Evolutionary conservation across 1,140 invertebrate genomes (phyloP).

Genomic region (Phymastichus coffea): DNA sequence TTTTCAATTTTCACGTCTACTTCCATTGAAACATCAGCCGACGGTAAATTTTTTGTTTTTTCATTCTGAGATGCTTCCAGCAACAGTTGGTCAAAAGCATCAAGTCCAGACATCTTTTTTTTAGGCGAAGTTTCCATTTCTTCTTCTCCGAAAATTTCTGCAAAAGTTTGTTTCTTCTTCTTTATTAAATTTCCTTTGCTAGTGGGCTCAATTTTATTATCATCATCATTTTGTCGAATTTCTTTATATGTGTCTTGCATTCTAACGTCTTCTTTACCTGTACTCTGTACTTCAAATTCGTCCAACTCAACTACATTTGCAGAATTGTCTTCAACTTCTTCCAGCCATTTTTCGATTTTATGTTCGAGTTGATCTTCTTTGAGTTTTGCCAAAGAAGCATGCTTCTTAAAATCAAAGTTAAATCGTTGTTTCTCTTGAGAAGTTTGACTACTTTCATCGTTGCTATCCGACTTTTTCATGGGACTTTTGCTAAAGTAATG

Average conservation of each 20-base stretch:
- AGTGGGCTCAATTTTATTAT: neutral
- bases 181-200: neutral
- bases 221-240: neutral
- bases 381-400: slow-evolving; percentile 22
- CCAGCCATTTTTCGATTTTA: slow-evolving; percentile 39
- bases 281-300: slow-evolving; percentile 2
- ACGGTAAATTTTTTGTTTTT: too few relatives aligned
- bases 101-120: slow-evolving; percentile 16
- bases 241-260: neutral
- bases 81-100: slow-evolving; percentile 23
- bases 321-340: slow-evolving; percentile 32
- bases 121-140: slow-evolving; percentile 1
- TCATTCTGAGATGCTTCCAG: slow-evolving; percentile 9
- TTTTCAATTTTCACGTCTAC: slow-evolving; percentile 1
- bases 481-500: slow-evolving; percentile 29
- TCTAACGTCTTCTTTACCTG: slow-evolving; percentile 14
- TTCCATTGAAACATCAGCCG: slow-evolving; percentile 10
- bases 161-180: slow-evolving; percentile 24
- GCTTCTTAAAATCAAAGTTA: slow-evolving; percentile 22
- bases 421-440: slow-evolving; percentile 24
- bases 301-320: slow-evolving; percentile 5
- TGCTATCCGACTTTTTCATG: slow-evolving; percentile 15
- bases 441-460: slow-evolving; percentile 8
- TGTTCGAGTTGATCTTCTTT: slow-evolving; percentile 33
- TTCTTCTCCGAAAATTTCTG: slow-evolving; percentile 18